These are phyloP conservation scores for Cremastinae sp. DNA, from an alignment of 2,888 invertebrate species.

Conservation along the genomic window DNA sequence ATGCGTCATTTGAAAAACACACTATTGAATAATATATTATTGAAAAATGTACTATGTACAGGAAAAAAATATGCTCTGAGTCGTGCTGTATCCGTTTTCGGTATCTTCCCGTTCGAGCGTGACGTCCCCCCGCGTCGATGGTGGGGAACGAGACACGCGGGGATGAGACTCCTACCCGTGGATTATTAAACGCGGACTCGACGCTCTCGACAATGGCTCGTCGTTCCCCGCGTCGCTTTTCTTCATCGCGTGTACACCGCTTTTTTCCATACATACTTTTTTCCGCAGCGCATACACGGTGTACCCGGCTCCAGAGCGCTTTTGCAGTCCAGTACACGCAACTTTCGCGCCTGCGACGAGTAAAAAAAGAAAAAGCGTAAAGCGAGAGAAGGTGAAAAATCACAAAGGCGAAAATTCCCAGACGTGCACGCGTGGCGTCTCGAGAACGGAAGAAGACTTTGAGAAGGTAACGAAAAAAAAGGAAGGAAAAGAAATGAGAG, in stretches of 20 bases:
- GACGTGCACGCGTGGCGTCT: constrained; percentile 41
- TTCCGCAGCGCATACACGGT: no score
- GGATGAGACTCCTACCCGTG: constrained; percentile 44
- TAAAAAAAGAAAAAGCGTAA: constrained; percentile 6
- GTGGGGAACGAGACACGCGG: constrained; percentile 1
- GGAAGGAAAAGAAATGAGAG: constrained; percentile 28
- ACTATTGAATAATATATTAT: no score
- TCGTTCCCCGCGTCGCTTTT: constrained; percentile 44
- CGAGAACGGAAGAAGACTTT: constrained; percentile 37
- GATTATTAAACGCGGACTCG: constrained; percentile 53
- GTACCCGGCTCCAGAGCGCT: constrained; percentile 63
- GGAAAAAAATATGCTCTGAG: no score
- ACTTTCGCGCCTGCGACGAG: constrained; percentile 57
- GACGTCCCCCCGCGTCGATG: no score
- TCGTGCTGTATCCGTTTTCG: no score
- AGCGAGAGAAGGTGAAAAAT: constrained; percentile 18
- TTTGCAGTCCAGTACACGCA: constrained; percentile 41
- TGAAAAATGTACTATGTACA: no score
- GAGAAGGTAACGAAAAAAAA: constrained; percentile 1
- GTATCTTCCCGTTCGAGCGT: background rate
- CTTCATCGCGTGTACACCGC: constrained; percentile 39
- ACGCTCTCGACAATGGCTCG: constrained; percentile 46
- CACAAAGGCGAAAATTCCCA: constrained; percentile 25
- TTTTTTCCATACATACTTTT: constrained; percentile 38
- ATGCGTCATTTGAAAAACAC: no score